Evolutionary conservation across 1,140 invertebrate genomes (phyloP), one percentile per base, ranked within the genome.

Genomic region (Hermetia illucens): DNA sequence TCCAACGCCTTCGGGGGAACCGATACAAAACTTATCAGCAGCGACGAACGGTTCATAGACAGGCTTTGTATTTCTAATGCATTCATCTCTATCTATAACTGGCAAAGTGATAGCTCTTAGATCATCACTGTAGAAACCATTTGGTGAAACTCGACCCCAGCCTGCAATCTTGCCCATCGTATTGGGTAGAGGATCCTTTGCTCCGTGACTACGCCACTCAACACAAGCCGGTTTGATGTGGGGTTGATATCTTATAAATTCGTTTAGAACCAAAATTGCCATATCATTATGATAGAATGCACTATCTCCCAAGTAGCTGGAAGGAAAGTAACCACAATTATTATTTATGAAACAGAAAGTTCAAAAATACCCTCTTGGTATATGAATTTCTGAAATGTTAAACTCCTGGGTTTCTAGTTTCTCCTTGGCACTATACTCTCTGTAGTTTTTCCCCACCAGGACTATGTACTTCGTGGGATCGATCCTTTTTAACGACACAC

Each of bases 381-480:
- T 22, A 21, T 17, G 36, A 9, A 43, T 31, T 20, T 24, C 35
- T 6, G 49, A 47, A 9, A 33, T 32, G 25, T 41, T 41, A 4
- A 13, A 21, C 13, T 24, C 17, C 17, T 34, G 31, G 30, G 18
- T 2, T 15, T 15, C 4, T 18, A 9, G 15, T 21, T 18, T 15
- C 21, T 39, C 39, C 16, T 20, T 9, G 6, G 27, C 12, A 21
- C 34, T 22, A 21, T 36, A 19, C 31, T 41, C 35, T 1, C 64
- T 49, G 41, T 62, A 61, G 19, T 63, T 50, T 40, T 68, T 67
- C 5, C 63, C 65, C 0, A 50, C 51, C 1, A 59, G 62, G 4
- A 67, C 48, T 0, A 51, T 53, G 45, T 47, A 66, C 5, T 48
- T 36, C 2, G 45, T 37, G 1, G 52, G 19, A n/a, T n/a, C n/a